These are phyloP conservation scores for Daphoenositta chrysoptera DNA, from an alignment of 2,113 vertebrate genomes.

Conservation along the genomic window DNA sequence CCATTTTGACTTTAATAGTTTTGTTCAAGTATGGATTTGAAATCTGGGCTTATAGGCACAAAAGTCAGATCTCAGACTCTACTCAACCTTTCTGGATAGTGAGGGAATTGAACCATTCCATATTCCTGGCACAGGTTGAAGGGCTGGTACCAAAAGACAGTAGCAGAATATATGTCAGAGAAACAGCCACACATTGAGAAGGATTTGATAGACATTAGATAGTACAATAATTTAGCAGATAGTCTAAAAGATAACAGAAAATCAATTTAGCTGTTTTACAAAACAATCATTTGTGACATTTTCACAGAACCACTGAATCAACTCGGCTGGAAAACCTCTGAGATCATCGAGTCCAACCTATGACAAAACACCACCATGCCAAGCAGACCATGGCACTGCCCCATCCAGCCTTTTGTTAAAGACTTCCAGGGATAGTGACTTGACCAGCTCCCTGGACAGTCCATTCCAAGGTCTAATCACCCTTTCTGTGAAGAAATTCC, in stretches of 20 bases:
- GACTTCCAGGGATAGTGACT: too few species aligned
- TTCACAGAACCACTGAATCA: not conserved
- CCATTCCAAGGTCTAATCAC: not conserved
- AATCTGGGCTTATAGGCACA: not conserved
- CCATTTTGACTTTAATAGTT: not conserved
- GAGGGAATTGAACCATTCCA: not conserved
- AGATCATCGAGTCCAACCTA: accelerated
- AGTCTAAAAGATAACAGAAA: not conserved
- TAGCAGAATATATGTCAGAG: not conserved
- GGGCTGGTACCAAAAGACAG: not conserved
- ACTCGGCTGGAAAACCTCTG: not conserved
- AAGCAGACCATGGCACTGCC: not conserved
- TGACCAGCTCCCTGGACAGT: too few species aligned
- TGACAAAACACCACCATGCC: not conserved
- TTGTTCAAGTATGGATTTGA: not conserved
- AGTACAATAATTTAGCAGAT: not conserved
- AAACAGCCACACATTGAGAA: not conserved
- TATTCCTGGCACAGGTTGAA: not conserved
- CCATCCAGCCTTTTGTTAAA: not conserved
- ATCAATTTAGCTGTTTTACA: not conserved
- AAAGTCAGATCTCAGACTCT: not conserved
- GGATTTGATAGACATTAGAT: not conserved
- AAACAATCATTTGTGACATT: accelerated
- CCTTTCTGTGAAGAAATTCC: not conserved
- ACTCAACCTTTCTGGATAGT: not conserved